Conservation (phyloP, 2,888 invertebrate species). For the Shargacucullia verbasci region DNA sequence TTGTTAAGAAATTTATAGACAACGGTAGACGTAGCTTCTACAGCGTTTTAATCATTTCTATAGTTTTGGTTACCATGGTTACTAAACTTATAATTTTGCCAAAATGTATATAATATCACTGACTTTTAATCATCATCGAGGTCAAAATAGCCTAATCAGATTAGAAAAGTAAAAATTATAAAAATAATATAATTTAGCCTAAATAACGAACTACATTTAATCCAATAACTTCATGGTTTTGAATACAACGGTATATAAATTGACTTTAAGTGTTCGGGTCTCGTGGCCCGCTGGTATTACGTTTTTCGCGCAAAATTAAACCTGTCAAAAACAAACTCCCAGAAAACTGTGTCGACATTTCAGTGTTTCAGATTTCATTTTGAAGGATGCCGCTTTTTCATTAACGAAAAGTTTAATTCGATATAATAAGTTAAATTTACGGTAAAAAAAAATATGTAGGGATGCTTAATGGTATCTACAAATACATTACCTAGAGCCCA, state of each 20-base stretch:
- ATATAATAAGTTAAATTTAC: background rate
- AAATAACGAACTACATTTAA: no score
- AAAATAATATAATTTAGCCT: no score
- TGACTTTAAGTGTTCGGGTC: slow-evolving; percentile 9
- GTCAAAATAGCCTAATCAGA: no score
- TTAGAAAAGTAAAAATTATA: no score
- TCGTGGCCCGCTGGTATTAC: slow-evolving; percentile 42
- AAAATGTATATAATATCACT: no score
- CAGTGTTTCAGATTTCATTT: slow-evolving; percentile 37
- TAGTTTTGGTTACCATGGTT: no score
- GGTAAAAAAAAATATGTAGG: background rate
- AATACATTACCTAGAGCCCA: background rate
- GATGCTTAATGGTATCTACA: background rate
- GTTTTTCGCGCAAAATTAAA: slow-evolving; percentile 57
- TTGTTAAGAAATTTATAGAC: no score
- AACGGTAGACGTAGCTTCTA: no score
- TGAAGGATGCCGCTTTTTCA: slow-evolving; percentile 19
- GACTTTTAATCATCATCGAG: no score
- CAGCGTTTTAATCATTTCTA: no score
- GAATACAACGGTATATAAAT: background rate
- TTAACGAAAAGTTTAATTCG: background rate
- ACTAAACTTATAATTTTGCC: no score
- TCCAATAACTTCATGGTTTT: background rate
- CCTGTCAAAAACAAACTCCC: slow-evolving; percentile 59
- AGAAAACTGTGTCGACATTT: slow-evolving; percentile 48